A percentile compares a stretch with the other conserved stretches of the same genome.
phyloP scores from a whole-genome alignment of 2,888 invertebrate genomes.

The Conistra vaccinii region DNA sequence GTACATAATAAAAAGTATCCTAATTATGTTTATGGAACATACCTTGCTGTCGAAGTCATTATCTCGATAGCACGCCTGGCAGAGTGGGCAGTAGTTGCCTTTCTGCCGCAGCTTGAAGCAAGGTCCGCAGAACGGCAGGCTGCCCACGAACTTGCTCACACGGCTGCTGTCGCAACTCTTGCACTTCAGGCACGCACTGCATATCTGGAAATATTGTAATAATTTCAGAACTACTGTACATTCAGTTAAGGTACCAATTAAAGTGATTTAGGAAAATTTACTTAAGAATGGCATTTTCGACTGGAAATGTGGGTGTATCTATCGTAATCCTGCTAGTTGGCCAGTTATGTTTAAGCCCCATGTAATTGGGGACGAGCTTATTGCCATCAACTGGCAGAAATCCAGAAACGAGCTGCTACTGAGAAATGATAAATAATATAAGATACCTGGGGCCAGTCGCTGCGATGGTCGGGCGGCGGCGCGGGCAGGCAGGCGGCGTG shows the following conservation, averaged over 20 bases:
- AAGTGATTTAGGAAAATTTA: not conserved
- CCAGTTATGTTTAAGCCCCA: not conserved
- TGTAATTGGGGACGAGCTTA: not conserved
- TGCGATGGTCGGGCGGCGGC: slow-evolving; percentile 89
- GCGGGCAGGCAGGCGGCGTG: slow-evolving; percentile 95
- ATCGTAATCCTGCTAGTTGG: no score
- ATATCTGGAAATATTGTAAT: slow-evolving; percentile 87
- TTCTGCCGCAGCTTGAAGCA: slow-evolving; percentile 97
- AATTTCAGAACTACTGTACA: not conserved
- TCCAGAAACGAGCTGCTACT: not conserved
- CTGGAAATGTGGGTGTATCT: not conserved
- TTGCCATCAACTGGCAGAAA: not conserved
- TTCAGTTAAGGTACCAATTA: not conserved
- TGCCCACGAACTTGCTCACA: slow-evolving; percentile 95
- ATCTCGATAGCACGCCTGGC: slow-evolving; percentile 97
- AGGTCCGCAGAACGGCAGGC: slow-evolving; percentile 95
- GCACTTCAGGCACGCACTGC: slow-evolving; percentile 95
- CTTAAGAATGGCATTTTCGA: not conserved
- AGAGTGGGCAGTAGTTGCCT: slow-evolving; percentile 97
- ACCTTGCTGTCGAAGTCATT: slow-evolving; percentile 97
- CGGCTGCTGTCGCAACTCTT: slow-evolving; percentile 96
- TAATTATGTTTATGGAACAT: slow-evolving; percentile 34
- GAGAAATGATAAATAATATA: not conserved
- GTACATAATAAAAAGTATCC: no score
- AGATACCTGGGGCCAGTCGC: slow-evolving; percentile 86